Percentiles rank a stretch among this genome's conserved stretches.
Conservation (phyloP, 2,113 vertebrate species). For the Gnathonemus longibarbis region DNA sequence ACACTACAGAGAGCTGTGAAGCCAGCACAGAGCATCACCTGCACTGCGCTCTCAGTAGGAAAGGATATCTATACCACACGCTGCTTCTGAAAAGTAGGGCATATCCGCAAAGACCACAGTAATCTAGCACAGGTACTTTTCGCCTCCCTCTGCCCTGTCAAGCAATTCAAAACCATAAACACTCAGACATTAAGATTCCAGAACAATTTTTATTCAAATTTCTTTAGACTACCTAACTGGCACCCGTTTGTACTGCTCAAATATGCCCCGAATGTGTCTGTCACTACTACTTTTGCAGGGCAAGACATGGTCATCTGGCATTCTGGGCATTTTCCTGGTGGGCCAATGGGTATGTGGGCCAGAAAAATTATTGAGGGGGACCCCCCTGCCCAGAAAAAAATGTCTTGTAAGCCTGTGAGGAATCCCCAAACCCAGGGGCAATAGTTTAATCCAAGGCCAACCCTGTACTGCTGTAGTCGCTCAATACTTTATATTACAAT, state of each 20-base stretch:
- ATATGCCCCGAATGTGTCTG: neutral
- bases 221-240: neutral
- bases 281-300: neutral
- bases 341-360: too few relatives aligned
- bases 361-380: too few relatives aligned
- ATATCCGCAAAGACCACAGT: neutral
- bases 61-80: neutral
- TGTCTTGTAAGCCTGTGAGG: too few relatives aligned
- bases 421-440: too few relatives aligned
- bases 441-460: too few relatives aligned
- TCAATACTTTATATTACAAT: too few relatives aligned
- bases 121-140: neutral
- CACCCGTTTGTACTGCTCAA: neutral
- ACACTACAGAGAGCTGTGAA: neutral
- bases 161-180: neutral
- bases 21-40: neutral
- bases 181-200: neutral
- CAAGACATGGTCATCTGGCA: neutral
- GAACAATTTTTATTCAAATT: neutral
- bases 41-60: neutral
- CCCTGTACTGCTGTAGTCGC: too few relatives aligned
- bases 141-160: neutral
- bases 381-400: too few relatives aligned
- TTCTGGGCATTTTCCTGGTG: neutral
- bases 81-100: neutral